These are phyloP conservation scores for Chionoecetes opilio DNA, from an alignment of 1,140 invertebrate genomes.

Conservation along the genomic window DNA sequence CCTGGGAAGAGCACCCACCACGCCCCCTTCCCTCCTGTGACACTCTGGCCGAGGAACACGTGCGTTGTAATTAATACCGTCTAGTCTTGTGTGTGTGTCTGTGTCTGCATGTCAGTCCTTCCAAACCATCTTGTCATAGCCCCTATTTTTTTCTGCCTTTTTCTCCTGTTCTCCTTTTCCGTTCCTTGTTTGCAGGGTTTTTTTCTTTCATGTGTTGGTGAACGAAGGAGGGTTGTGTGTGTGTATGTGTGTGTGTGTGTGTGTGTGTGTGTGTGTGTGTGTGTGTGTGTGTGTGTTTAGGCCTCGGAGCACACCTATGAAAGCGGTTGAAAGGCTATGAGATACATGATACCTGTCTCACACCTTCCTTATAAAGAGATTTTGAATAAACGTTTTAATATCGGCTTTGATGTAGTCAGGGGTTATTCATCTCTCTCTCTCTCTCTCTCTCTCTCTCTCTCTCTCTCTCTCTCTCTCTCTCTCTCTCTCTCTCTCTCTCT, in stretches of 20 bases:
- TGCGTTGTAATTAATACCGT: constrained; percentile 61
- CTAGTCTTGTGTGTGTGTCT: neutral
- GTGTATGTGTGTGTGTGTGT: constrained; percentile 27
- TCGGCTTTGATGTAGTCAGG: neutral
- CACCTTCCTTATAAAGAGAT: too few relatives aligned
- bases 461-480: constrained; percentile 46
- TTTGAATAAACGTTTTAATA: too few relatives aligned
- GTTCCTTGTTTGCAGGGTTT: neutral
- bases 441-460: constrained; percentile 37
- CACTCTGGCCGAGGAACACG: constrained; percentile 43
- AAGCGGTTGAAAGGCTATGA: too few relatives aligned
- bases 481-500: constrained; percentile 46
- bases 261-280: constrained; percentile 53
- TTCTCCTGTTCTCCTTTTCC: neutral
- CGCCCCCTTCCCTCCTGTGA: constrained; percentile 50
- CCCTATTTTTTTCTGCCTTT: neutral
- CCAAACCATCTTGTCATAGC: neutral
- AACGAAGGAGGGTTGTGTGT: neutral
- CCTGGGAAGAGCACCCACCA: neutral
- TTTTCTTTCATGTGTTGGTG: neutral
- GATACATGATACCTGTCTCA: too few relatives aligned
- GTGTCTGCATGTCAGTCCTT: neutral
- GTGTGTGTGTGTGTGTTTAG: constrained; percentile 46
- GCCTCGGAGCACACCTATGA: neutral
- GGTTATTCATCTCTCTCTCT: neutral